These are phyloP conservation scores for Atopsyche davidsoni DNA, from an alignment of 1,140 invertebrate species.

Conservation along the genomic window DNA sequence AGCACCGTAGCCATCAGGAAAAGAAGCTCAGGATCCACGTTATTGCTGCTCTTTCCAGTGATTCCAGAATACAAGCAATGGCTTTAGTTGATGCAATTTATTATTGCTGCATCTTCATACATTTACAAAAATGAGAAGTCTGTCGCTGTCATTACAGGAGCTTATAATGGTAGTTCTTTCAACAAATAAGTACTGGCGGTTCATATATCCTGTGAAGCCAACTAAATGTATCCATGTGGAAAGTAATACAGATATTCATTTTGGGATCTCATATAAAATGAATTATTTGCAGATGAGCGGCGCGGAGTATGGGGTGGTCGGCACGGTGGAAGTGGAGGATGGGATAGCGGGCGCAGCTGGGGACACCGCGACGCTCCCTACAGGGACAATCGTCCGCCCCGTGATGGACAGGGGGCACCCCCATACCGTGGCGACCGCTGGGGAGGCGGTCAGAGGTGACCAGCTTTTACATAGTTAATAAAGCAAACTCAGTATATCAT, in stretches of 20 bases:
- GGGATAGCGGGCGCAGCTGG: constrained; percentile 13
- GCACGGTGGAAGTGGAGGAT: constrained; percentile 20
- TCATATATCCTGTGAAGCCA: not conserved
- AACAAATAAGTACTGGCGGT: not conserved
- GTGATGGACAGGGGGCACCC: not conserved
- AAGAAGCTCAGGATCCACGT: too few species aligned
- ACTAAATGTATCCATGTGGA: not conserved
- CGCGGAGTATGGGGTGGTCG: constrained; percentile 29
- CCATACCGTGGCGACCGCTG: constrained; percentile 6
- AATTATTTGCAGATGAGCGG: constrained; percentile 20
- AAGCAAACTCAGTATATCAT: not conserved
- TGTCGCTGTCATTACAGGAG: not conserved
- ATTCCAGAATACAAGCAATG: too few species aligned
- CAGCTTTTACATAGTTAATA: not conserved
- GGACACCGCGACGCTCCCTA: constrained; percentile 17
- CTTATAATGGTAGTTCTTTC: not conserved
- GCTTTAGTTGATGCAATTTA: too few species aligned
- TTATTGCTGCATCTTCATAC: not conserved
- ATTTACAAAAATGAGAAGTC: not conserved
- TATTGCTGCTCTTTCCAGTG: too few species aligned
- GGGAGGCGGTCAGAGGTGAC: not conserved
- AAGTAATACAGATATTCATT: too few species aligned
- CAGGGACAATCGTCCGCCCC: constrained; percentile 4
- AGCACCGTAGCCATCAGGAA: too few species aligned
- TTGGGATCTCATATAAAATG: not conserved